These are phyloP conservation scores for Aptenodytes patagonicus DNA, from an alignment of 2,113 vertebrate genomes.

Conservation along the genomic window DNA sequence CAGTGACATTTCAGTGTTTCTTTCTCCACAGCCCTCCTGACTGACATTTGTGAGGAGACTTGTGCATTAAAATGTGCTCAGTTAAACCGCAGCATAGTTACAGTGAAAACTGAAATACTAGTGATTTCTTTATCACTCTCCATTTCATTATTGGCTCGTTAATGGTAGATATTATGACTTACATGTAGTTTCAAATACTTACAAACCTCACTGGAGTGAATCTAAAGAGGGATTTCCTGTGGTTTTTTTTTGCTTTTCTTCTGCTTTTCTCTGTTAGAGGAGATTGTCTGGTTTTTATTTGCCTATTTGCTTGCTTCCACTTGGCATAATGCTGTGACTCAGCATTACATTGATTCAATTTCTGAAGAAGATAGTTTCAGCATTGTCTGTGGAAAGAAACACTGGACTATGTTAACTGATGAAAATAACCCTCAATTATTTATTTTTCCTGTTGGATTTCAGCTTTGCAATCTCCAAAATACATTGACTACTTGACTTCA, in stretches of 20 bases:
- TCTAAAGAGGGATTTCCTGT: not conserved
- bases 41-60: not conserved
- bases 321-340: not conserved
- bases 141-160: not conserved
- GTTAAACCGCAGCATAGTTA: not conserved
- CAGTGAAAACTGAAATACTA: not conserved
- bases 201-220: not conserved
- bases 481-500: not conserved
- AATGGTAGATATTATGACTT: not conserved
- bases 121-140: not conserved
- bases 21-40: not conserved
- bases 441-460: not conserved
- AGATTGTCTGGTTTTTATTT: not conserved
- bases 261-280: not conserved
- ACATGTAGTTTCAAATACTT: not conserved
- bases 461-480: not conserved
- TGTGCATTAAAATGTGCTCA: not conserved
- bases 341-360: not conserved
- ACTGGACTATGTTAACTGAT: not conserved
- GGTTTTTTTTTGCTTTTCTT: accelerated
- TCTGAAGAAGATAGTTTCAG: not conserved
- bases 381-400: not conserved
- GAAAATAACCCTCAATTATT: not conserved
- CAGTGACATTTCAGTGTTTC: not conserved
- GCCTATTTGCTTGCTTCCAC: not conserved